Base-by-base conservation (phyloP, 1,140 invertebrate species). In the Drosophila sechellia region DNA sequence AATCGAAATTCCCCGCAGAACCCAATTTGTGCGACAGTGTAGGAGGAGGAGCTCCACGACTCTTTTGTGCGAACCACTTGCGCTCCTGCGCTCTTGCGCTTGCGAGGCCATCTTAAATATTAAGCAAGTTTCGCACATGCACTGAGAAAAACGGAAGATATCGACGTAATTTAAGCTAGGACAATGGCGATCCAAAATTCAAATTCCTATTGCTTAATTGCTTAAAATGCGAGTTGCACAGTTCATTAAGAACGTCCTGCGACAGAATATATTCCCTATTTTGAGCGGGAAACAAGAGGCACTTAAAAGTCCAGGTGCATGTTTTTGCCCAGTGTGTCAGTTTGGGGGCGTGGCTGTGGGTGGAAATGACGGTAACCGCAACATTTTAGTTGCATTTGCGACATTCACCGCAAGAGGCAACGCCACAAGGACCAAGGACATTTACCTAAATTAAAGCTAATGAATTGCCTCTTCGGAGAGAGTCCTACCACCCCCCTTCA, bases 371-470 rank as follows among this genome's bases (percentile, higher is more conserved):
- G 76, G 79, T 79, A 76, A 87, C 83, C 83, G 83, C 83, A 87
- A 89, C 83, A 87, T 87, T 87, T 87, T 89, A 87, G 83, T 87
- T 87, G 84, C 81, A 86, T 86, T 86, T 86, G 81, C 79, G 81
- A 89, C 79, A 63, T 53, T 89, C 76, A 63, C 84, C 84, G 79
- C 84, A 89, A 89, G 84, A 87, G 84, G 79, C 84, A 84, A 72
- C 80, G 80, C 84, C 84, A 75, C 84, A 89, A 89, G 80, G 72
- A 90, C 84, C 84, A 89, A 89, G 85, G 84, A 89, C 84, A 89
- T 89, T 89, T 89, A 89, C 84, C 84, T 90, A 89, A 89, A 89
- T 89, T 89, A 89, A 89, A 89, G 84, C 85, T 89, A 89, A 89
- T 89, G 83, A 87, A 87, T 87, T 87, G 83, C 83, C 83, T 87